Evolutionary conservation across 2,888 invertebrate species (phyloP).

Genomic region (Xestobium rufovillosum): DNA sequence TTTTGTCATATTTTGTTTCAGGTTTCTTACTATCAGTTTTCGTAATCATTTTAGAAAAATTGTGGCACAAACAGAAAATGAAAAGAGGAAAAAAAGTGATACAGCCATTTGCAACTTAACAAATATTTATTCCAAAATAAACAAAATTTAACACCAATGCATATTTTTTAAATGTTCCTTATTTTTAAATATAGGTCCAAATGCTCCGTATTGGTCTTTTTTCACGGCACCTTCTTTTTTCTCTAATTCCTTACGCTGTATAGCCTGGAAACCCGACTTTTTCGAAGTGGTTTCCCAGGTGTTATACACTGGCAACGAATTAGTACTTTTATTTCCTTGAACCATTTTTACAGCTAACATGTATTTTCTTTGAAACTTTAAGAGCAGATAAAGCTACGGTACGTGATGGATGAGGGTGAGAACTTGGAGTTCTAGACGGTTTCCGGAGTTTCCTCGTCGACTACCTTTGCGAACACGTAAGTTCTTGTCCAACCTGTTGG

Average conservation of each 20-base stretch:
- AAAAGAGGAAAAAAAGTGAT: slow-evolving; percentile 44
- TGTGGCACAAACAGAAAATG: slow-evolving; percentile 40
- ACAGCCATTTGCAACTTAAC: slow-evolving; percentile 47
- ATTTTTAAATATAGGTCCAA: slow-evolving; percentile 69
- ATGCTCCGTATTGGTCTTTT: slow-evolving; percentile 47
- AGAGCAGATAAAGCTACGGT: slow-evolving; percentile 51
- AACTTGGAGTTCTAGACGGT: slow-evolving; percentile 75
- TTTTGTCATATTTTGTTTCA: slow-evolving; percentile 34
- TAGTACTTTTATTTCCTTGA: no score
- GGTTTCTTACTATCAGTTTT: slow-evolving; percentile 45
- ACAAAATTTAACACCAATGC: slow-evolving; percentile 49
- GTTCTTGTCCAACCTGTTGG: slow-evolving; percentile 71
- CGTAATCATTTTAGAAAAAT: slow-evolving; percentile 45
- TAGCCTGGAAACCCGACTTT: slow-evolving; percentile 36
- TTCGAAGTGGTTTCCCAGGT: slow-evolving; percentile 24
- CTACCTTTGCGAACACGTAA: slow-evolving; percentile 75
- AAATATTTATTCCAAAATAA: slow-evolving; percentile 19
- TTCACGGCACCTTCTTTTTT: slow-evolving; percentile 28
- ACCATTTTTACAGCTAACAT: no score
- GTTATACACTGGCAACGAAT: no score
- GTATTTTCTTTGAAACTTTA: slow-evolving; percentile 28
- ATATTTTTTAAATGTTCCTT: slow-evolving; percentile 64
- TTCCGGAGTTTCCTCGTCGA: slow-evolving; percentile 76
- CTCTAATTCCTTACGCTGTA: slow-evolving; percentile 40
- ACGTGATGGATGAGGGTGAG: slow-evolving; percentile 80